Evolutionary conservation across 2,888 invertebrate species (phyloP).

Genomic region (Dasysyrphus albostriatus): DNA sequence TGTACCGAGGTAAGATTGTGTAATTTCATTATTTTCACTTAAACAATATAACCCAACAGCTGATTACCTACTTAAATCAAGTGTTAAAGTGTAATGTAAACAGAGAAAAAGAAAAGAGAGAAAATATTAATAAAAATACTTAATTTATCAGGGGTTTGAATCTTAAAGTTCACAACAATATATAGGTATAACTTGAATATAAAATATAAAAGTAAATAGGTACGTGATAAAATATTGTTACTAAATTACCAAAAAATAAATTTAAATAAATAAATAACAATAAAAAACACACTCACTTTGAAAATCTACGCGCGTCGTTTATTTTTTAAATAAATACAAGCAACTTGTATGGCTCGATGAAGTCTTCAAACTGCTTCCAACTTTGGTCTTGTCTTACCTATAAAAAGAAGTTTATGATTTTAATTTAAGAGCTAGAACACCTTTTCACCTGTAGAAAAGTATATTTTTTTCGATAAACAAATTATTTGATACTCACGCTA

Average conservation of each 20-base stretch:
- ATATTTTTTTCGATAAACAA: too few species aligned
- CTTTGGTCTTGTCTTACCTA: background rate
- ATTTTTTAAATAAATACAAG: background rate
- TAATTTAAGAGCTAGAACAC: background rate
- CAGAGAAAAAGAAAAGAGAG: background rate
- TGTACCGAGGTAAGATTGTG: background rate
- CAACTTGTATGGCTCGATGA: slow-evolving; percentile 4
- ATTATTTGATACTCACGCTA: background rate
- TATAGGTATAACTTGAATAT: too few species aligned
- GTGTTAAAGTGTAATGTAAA: slow-evolving; percentile 1
- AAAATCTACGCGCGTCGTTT: background rate
- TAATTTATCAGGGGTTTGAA: background rate
- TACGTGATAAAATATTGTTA: background rate
- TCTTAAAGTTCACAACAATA: background rate
- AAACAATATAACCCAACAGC: background rate
- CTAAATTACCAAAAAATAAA: background rate
- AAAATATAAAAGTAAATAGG: too few species aligned
- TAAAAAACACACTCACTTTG: slow-evolving; percentile 8
- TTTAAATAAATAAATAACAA: background rate
- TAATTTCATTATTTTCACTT: background rate
- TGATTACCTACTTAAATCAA: slow-evolving; percentile 1
- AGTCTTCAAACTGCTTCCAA: slow-evolving; percentile 16
- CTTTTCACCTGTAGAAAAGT: background rate
- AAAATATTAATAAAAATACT: background rate
- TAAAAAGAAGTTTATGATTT: background rate